Evolutionary conservation across 1,140 invertebrate species (phyloP).

Genomic region (Holcopasites calliopsidis): DNA sequence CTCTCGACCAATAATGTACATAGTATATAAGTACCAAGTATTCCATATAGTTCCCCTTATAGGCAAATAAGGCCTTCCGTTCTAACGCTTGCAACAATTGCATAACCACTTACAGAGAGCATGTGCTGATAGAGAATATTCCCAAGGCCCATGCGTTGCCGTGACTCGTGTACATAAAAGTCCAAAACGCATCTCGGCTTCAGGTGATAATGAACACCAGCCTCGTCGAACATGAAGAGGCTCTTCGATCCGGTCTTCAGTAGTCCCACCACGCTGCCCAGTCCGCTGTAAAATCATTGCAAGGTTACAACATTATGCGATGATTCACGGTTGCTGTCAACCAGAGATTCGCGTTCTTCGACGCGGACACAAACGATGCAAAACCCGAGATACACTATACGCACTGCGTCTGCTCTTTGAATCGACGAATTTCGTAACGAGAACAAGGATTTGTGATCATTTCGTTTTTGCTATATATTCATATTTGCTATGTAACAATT

Average conservation of each 20-base stretch:
- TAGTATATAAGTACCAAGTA: no score
- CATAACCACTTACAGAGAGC: conserved; percentile 82
- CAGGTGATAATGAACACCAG: conserved; percentile 85
- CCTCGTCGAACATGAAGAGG: conserved; percentile 89
- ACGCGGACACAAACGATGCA: not conserved
- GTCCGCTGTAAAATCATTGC: conserved; percentile 75
- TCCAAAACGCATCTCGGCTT: conserved; percentile 90
- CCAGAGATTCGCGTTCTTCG: not conserved
- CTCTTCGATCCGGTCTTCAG: conserved; percentile 92
- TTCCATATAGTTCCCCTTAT: no score
- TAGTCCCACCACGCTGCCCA: conserved; percentile 87
- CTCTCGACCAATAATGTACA: no score
- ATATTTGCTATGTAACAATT: no score
- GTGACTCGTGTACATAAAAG: conserved; percentile 91
- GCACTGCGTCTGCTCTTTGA: conserved; percentile 9
- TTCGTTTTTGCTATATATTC: no score
- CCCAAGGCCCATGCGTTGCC: conserved; percentile 89
- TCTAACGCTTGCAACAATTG: no score
- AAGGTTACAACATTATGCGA: conserved; percentile 28
- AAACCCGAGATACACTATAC: not conserved
- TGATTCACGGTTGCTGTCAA: conserved; percentile 47
- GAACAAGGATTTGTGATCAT: no score
- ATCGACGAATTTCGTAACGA: conserved; percentile 6
- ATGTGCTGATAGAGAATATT: conserved; percentile 89
- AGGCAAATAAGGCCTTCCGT: no score